Conservation (phyloP, 2,797 vertebrate genomes). For the Huso huso region DNA sequence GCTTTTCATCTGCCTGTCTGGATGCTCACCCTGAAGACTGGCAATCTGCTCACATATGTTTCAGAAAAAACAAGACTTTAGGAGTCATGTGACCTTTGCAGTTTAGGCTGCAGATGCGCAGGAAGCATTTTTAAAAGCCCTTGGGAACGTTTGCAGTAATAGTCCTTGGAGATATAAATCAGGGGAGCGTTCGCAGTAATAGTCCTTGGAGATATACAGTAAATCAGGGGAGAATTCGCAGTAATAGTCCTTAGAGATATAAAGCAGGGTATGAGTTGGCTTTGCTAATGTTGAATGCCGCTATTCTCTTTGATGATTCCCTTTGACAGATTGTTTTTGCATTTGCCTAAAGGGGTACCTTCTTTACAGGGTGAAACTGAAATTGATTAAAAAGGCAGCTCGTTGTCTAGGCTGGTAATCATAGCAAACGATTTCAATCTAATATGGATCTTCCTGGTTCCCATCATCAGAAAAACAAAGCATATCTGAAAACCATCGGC, state of each 20-base stretch:
- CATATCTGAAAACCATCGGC: too few species aligned
- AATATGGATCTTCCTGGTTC: too few species aligned
- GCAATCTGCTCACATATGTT: too few species aligned
- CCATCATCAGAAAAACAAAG: too few species aligned
- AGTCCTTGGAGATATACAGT: conserved; percentile 2
- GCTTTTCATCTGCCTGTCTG: too few species aligned
- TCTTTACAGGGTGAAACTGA: background rate
- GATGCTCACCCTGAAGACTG: too few species aligned
- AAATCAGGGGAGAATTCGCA: too few species aligned
- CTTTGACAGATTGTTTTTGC: background rate
- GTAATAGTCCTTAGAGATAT: background rate
- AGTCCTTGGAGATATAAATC: conserved; percentile 23
- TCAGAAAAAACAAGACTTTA: conserved; percentile 22
- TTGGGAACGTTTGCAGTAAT: conserved; percentile 25
- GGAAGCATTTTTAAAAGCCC: conserved; percentile 31
- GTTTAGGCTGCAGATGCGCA: conserved; percentile 38
- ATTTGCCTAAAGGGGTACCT: background rate
- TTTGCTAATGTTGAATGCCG: conserved; percentile 10
- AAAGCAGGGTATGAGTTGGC: conserved; percentile 8
- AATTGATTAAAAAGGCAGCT: background rate
- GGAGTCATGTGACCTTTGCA: conserved; percentile 36
- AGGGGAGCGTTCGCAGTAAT: conserved; percentile 26
- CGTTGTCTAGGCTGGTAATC: background rate
- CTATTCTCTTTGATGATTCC: background rate
- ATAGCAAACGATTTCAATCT: background rate